phyloP scores from a whole-genome alignment of 2,797 vertebrate species.

The Danio aesculapii region DNA sequence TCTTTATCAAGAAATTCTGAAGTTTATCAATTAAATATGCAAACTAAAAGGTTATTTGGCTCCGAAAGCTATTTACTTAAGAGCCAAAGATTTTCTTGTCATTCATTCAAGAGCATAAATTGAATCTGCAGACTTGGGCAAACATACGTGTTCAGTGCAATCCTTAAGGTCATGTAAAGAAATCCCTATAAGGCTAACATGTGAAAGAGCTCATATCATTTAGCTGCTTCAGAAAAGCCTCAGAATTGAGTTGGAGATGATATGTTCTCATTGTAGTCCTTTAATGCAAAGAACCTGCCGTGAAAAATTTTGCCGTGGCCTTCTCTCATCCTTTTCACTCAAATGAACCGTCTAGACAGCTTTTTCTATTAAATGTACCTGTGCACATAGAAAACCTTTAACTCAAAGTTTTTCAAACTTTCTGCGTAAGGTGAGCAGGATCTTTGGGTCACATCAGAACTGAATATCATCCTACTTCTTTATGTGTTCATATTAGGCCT shows the following conservation, averaged over 20 bases:
- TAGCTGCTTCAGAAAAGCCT: not conserved
- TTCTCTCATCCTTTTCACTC: constrained; percentile 2
- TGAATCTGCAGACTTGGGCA: not conserved
- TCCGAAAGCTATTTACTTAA: not conserved
- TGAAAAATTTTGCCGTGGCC: constrained; percentile 6
- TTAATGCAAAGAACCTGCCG: constrained; percentile 2
- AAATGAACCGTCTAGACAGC: constrained; percentile 41
- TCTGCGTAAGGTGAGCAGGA: not conserved
- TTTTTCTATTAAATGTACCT: constrained; percentile 1
- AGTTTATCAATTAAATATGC: not conserved
- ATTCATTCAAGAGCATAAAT: not conserved
- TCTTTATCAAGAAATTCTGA: not conserved
- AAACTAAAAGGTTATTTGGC: not conserved
- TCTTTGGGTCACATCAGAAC: not conserved
- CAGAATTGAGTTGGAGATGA: not conserved
- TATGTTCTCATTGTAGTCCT: not conserved
- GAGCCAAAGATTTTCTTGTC: not conserved
- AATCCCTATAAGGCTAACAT: not conserved
- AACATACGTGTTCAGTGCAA: not conserved
- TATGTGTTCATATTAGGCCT: not conserved
- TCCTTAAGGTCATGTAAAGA: not conserved
- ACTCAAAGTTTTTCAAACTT: not conserved
- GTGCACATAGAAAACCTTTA: not conserved
- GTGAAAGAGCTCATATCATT: not conserved
- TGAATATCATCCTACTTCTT: not conserved